phyloP scores from a whole-genome alignment of 1,140 invertebrate species.

The Nasonia longicornis region DNA sequence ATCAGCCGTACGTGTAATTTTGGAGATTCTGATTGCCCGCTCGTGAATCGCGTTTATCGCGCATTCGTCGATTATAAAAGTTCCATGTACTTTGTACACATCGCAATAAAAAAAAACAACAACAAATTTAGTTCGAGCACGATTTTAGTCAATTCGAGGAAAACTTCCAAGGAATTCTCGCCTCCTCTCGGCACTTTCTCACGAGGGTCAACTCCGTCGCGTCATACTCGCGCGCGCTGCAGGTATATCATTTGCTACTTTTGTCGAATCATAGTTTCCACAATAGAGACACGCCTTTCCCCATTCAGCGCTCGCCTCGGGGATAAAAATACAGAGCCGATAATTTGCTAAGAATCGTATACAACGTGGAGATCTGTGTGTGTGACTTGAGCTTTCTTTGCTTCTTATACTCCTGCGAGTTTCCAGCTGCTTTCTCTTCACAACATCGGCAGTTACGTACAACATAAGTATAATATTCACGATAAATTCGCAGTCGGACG shows the following conservation, averaged over 20 bases:
- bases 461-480: no score
- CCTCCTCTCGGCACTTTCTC: neutral
- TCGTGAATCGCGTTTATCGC: no score
- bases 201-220: neutral
- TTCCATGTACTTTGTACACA: no score
- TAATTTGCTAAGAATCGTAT: neutral
- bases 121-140: no score
- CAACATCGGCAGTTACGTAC: no score
- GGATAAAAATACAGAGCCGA: neutral
- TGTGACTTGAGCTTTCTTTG: neutral
- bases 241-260: neutral
- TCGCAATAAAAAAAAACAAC: no score
- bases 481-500: no score
- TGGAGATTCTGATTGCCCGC: no score
- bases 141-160: no score
- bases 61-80: no score
- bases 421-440: neutral
- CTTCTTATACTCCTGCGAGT: neutral
- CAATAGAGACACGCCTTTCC: neutral
- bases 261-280: conserved; percentile 3
- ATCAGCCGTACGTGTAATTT: no score
- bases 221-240: no score
- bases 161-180: neutral
- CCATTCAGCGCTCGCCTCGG: neutral
- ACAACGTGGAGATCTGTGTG: neutral